Evolutionary conservation across 1,140 invertebrate genomes (phyloP), one percentile per base, ranked within the genome.

Genomic region (Tetraneura akinire): DNA sequence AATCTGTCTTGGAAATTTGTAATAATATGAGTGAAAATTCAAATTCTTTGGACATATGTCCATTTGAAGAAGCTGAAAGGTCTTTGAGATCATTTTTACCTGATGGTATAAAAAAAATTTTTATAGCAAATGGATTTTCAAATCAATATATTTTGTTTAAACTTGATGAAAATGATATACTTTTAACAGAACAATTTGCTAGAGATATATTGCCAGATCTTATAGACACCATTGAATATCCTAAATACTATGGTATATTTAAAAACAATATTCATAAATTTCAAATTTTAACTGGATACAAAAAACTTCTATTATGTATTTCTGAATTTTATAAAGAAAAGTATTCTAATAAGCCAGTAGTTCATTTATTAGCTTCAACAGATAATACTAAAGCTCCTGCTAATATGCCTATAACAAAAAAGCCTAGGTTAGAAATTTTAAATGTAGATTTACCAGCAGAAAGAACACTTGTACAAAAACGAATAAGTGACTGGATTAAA

Each of bases 261-360:
- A 14, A 57, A 26, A 57, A 57, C 26, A 57, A 57, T 57, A 23
- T 57, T 57, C 55, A 23, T 11, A 57, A 57, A 57, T 57, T 57
- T 26, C 23, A 57, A 14, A 57, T 57, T 57, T 23, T 57, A 26
- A 57, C 21, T 57, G 55, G 55, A 9, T 57, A 14, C 55, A 23
- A 26, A 57, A 26, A 23, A 57, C 21, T 26, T 3, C 26, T 57
- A 11, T 57, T 11, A 57, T 57, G 55, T 10, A 23, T 57, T 11
- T 21, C 55, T 57, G n/a, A 57, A 13, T 57, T 57, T 26, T 57
- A 57, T 57, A 57, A 57, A 26, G 26, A 21, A 23, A 57, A 26
- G 26, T 57, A 26, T 57, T 57, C 11, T 4, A 57, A 57, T 3
- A 57, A 55, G 21, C n/a, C 10, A 18, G 21, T 11, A 21, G 21